Base-by-base conservation (phyloP, 2,113 vertebrate genomes). In the Garra rufa region DNA sequence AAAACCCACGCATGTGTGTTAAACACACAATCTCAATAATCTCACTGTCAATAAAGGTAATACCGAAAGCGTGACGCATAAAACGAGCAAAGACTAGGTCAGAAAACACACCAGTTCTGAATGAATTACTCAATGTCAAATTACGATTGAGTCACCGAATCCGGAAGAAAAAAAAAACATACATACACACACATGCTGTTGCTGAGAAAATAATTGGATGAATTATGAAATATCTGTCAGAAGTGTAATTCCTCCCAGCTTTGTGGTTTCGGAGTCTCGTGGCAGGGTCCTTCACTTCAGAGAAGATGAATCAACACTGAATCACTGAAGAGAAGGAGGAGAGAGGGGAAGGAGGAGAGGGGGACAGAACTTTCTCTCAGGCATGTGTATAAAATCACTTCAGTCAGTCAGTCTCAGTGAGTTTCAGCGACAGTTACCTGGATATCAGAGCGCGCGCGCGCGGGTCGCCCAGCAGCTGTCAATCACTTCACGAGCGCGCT, bases 231-330 rank as follows among this genome's bases (percentile, higher is more conserved):
- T 85, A 43, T 69, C 67, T 83, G 67, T 83, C 74, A 75, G 78
- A n/a, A 28, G 77, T 65, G 26, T 79, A 85, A 88, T 85, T 82
- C 87, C 81, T 46, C 46, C 7, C 38, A 77, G 87, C 57, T 71
- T 71, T 85, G 78, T 84, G 84, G 81, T 77, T 88, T 71, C n/a
- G 1, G 69, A 93, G 92, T 92, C 92, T 87, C 91, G 92, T 89
- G 84, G 71, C 76, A 63, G 69, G 44, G 65, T 70, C 50, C 71
- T 70, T 87, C 65, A 75, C 65, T 87, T 80, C 85, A 82, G 48
- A 77, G 52, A 19, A 83, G 92, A 92, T 94, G 93, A 92, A 92
- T 93, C 93, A 92, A 92, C 81, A 89, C 89, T 94, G 93, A 94
- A 91, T 93, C 94, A 94, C 86, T 83, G 77, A 85, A 77, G 75